phyloP scores from a whole-genome alignment of 2,797 vertebrate genomes.

The Pseudopleuronectes americanus region DNA sequence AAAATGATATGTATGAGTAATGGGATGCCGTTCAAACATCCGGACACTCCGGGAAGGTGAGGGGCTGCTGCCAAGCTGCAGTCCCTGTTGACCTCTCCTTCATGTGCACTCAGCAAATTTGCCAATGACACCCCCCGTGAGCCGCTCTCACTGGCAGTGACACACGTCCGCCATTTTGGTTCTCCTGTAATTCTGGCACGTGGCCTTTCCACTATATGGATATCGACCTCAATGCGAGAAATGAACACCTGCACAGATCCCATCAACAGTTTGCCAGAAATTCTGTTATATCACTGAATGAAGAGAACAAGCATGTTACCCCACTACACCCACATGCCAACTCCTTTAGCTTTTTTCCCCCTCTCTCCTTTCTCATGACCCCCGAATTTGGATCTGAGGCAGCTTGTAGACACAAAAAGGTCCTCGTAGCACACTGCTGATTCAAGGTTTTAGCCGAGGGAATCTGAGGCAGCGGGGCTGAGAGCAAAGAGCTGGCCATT shows the following conservation, averaged over 20 bases:
- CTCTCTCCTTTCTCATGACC: conserved; percentile 48
- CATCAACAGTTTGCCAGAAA: conserved; percentile 28
- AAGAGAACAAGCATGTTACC: conserved; percentile 23
- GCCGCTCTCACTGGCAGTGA: conserved; percentile 51
- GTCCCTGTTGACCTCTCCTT: conserved; percentile 80
- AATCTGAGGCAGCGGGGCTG: conserved; percentile 72
- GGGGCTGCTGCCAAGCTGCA: conserved; percentile 79
- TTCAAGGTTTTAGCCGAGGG: conserved; percentile 78
- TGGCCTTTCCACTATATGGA: conserved; percentile 21
- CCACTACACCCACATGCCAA: conserved; percentile 19
- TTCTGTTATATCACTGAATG: conserved; percentile 29
- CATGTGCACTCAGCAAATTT: conserved; percentile 76
- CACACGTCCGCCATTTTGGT: conserved; percentile 70
- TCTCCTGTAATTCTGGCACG: conserved; percentile 49
- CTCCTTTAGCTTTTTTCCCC: too few species aligned
- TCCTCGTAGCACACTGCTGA: conserved; percentile 73
- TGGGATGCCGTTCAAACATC: conserved; percentile 79
- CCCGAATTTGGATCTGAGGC: conserved; percentile 65
- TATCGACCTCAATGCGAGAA: neutral
- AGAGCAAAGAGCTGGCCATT: conserved; percentile 82
- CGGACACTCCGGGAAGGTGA: conserved; percentile 83
- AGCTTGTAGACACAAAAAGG: conserved; percentile 68
- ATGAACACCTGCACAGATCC: too few species aligned
- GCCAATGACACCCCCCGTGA: conserved; percentile 57
- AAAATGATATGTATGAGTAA: conserved; percentile 82